phyloP scores from a whole-genome alignment of 2,113 vertebrate species.

The Crotalus tigris region DNA sequence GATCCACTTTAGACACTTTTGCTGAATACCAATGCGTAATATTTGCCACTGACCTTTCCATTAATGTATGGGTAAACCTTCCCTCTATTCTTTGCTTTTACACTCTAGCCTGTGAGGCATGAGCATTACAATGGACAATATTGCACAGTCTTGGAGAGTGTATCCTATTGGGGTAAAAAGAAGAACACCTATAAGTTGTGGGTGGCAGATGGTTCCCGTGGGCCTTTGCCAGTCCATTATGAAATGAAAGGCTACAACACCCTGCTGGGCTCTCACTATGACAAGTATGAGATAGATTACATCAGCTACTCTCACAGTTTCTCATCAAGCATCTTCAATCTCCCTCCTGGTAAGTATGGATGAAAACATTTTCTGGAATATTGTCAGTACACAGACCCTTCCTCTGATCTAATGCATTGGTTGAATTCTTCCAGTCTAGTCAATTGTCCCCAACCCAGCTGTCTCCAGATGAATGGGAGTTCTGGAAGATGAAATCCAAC shows the following conservation, averaged over 20 bases:
- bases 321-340: constrained; percentile 51
- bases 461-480: not conserved
- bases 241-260: constrained; percentile 78
- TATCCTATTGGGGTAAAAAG: constrained; percentile 65
- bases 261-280: constrained; percentile 76
- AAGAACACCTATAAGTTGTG: constrained; percentile 78
- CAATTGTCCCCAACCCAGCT: not conserved
- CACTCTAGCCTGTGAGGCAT: constrained; percentile 66
- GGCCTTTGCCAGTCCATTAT: constrained; percentile 66
- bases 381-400: too few species aligned
- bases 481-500: too few species aligned
- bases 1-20: not conserved
- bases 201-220: constrained; percentile 53
- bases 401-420: too few species aligned
- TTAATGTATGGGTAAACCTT: not conserved
- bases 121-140: constrained; percentile 64
- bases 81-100: rapidly evolving
- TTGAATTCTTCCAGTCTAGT: not conserved
- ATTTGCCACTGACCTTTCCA: not conserved
- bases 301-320: constrained; percentile 60
- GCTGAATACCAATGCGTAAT: not conserved
- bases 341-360: constrained; percentile 64
- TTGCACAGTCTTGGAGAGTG: constrained; percentile 74
- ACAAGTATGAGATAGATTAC: constrained; percentile 78
- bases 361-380: not conserved